Conservation (phyloP, 2,113 vertebrate genomes). For the Pedetes capensis region DNA sequence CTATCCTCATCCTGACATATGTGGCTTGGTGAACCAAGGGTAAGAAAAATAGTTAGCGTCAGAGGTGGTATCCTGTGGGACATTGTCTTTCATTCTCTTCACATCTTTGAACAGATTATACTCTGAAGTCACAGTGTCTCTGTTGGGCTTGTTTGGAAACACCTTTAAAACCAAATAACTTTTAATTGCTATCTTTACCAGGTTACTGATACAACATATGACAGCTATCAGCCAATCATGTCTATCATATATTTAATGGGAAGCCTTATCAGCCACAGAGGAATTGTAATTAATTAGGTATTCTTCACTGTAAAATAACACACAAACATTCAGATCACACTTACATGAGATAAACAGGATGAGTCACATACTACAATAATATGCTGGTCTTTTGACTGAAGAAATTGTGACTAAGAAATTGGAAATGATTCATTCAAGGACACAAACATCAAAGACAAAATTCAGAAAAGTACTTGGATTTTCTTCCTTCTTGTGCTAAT, state of each 20-base stretch:
- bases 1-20: neutral
- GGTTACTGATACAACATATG: conserved; percentile 53
- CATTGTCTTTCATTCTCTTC: neutral
- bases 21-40: neutral
- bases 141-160: conserved; percentile 44
- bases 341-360: conserved; percentile 44
- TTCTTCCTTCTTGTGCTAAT: neutral
- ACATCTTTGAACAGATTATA: conserved; percentile 13
- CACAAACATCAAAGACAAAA: conserved; percentile 18
- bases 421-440: conserved; percentile 41
- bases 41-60: neutral
- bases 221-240: conserved; percentile 61
- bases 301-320: conserved; percentile 44
- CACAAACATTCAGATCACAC: conserved; percentile 50
- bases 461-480: neutral
- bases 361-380: conserved; percentile 23
- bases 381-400: neutral
- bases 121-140: neutral
- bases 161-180: conserved; percentile 49
- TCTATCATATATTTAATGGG: conserved; percentile 53
- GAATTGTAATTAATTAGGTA: conserved; percentile 68
- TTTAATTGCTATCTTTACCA: conserved; percentile 67
- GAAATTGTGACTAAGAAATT: conserved; percentile 43
- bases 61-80: neutral
- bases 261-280: conserved; percentile 62